A percentile compares a stretch with the other conserved stretches of the same genome.
phyloP scores from a whole-genome alignment of 2,113 vertebrate species.

The Myiozetetes cayanensis region DNA sequence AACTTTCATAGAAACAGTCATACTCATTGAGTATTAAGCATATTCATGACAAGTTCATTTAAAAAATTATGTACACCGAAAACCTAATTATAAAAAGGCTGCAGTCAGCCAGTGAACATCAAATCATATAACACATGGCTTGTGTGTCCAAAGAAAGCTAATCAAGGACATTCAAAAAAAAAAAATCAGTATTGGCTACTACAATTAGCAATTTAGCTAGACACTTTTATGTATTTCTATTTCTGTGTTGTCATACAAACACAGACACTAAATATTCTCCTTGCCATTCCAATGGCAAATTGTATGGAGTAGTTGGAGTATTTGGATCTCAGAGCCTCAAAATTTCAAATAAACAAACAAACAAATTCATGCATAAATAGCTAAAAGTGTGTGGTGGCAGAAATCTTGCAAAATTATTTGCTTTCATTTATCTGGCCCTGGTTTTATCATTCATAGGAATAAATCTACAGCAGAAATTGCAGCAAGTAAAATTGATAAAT shows the following conservation, averaged over 20 bases:
- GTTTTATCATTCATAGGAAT: not conserved
- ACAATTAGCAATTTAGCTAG: not conserved
- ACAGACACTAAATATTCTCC: not conserved
- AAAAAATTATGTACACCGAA: not conserved
- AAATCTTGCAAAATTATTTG: not conserved
- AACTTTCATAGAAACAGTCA: not conserved
- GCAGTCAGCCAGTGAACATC: not conserved
- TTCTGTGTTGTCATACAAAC: not conserved
- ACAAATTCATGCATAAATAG: not conserved
- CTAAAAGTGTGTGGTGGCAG: not conserved
- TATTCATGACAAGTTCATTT: not conserved
- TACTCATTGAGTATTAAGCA: not conserved
- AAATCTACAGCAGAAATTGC: not conserved
- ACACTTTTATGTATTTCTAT: not conserved
- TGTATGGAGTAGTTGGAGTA: not conserved
- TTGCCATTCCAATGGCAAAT: not conserved
- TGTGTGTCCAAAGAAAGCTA: not conserved
- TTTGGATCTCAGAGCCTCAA: not conserved
- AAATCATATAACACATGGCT: not conserved
- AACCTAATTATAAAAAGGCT: not conserved
- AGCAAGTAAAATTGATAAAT: not conserved
- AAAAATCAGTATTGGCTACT: not conserved
- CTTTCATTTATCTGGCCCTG: not conserved
- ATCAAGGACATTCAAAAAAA: not conserved
- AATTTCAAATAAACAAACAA: not conserved